Base-by-base conservation (phyloP, 1,140 invertebrate species). In the Drosophila mauritiana region DNA sequence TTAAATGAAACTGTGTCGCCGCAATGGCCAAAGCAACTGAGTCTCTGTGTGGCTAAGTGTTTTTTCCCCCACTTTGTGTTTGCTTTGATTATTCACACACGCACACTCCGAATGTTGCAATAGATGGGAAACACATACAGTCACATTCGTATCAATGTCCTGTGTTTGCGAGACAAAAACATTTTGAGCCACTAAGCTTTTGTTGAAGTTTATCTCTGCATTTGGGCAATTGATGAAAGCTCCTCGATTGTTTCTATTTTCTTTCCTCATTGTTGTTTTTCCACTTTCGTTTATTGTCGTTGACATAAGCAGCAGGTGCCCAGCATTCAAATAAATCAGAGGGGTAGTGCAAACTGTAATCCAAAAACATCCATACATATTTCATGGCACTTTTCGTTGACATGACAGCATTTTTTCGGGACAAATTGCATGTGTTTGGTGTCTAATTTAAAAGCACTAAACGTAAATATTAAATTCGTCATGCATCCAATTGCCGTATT, bases 161-260 rank as follows among this genome's bases (percentile, higher is more conserved):
- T 70, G 73, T 77, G 73, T 76, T 75, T 78, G 83, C 77, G 56
- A 88, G 52, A 83, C 62, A 89, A 79, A 79, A 76, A 86, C 84
- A 89, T 76, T 83, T 69, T 88, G 84, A 88, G 80, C 80, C 84
- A 80, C 76, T 88, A 89, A 88, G 84, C 83, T 63, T 77, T 88
- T 88, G 84, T 88, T 88, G 76, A 89, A 88, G 80, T 83, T 89
- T 83, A 83, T 88, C 83, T 83, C 75, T 64, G 77, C 83, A 83
- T 80, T 86, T 82, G 79, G 51, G 53, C 75, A 88, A 88, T 83
- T 88, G 84, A 77, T 83, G 82, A 72, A 40, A 76, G 67, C 84
- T 49, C 59, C 73, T 75, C 61, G 42, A 57, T 72, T 56, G 59
- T 69, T 49, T 63, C 40, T 63, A 43, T 49, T 51, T 69, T 55